phyloP scores from a whole-genome alignment of 2,888 invertebrate species.

The Biston betularia region DNA sequence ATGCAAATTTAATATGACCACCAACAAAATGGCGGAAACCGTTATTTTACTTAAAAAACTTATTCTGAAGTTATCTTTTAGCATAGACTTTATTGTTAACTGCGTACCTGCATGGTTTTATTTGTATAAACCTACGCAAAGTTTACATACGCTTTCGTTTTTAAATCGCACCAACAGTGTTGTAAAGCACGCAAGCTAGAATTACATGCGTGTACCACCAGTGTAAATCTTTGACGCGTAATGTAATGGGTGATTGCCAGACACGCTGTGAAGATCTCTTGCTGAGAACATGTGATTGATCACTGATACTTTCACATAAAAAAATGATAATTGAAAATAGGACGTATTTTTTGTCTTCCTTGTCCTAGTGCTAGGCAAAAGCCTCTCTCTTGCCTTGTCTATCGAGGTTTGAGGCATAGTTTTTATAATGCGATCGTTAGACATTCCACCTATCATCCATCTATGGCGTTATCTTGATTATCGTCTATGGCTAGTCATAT shows the following conservation, averaged over 20 bases:
- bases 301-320: constrained; percentile 51
- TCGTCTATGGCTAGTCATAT: no score
- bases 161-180: constrained; percentile 27
- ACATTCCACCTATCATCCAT: no score
- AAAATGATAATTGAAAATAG: constrained; percentile 27
- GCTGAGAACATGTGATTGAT: constrained; percentile 59
- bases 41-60: no score
- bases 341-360: neutral
- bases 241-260: constrained; percentile 68
- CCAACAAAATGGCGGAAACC: no score
- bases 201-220: constrained; percentile 64
- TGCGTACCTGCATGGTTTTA: no score
- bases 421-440: no score
- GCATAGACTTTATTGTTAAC: no score
- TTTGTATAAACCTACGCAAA: neutral
- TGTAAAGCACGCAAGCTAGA: constrained; percentile 46
- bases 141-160: constrained; percentile 8
- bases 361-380: no score
- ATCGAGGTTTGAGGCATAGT: no score
- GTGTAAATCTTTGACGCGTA: constrained; percentile 66
- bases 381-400: no score
- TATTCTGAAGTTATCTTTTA: neutral
- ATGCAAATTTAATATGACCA: no score
- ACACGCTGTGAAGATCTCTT: constrained; percentile 54
- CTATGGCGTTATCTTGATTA: no score